phyloP scores from a whole-genome alignment of 1,140 invertebrate species.

The Aplysia californica region DNA sequence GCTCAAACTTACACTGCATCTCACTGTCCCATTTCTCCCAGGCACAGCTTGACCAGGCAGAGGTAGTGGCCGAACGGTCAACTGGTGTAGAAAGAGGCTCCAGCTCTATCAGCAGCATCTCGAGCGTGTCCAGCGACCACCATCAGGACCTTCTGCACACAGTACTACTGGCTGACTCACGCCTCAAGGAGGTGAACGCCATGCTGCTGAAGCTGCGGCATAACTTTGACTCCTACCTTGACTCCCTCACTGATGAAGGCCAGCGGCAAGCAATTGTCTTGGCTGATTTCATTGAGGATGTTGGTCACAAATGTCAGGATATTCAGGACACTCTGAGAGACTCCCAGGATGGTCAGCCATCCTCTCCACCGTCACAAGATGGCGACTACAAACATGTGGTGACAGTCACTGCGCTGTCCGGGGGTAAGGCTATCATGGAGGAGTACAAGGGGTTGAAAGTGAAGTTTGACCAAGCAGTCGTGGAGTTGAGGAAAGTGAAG shows the following conservation, averaged over 20 bases:
- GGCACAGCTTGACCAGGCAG: neutral
- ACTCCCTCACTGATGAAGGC: conserved; percentile 35
- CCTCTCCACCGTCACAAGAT: neutral
- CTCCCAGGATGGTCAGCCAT: neutral
- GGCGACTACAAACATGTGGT: conserved; percentile 32
- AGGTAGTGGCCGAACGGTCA: neutral
- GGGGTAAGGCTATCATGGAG: conserved; percentile 43
- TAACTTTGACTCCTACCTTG: conserved; percentile 42
- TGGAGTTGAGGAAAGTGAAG: conserved; percentile 47
- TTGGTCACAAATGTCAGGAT: conserved; percentile 45
- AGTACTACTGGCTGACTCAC: conserved; percentile 46
- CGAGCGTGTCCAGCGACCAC: conserved; percentile 14
- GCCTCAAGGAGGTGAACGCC: conserved; percentile 50
- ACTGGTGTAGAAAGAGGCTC: conserved; percentile 7
- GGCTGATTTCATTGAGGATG: conserved; percentile 44
- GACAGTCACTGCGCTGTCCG: conserved; percentile 29
- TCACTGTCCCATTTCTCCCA: too few relatives aligned
- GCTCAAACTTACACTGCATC: too few relatives aligned
- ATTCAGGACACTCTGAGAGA: conserved; percentile 51
- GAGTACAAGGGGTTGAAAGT: conserved; percentile 46
- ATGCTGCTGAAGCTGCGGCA: conserved; percentile 41
- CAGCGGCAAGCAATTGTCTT: conserved; percentile 33
- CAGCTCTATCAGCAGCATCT: neutral
- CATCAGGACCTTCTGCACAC: conserved; percentile 48
- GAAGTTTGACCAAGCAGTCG: conserved; percentile 47